Base-by-base conservation (phyloP, 2,797 vertebrate species). In the Sorex maritimensis region DNA sequence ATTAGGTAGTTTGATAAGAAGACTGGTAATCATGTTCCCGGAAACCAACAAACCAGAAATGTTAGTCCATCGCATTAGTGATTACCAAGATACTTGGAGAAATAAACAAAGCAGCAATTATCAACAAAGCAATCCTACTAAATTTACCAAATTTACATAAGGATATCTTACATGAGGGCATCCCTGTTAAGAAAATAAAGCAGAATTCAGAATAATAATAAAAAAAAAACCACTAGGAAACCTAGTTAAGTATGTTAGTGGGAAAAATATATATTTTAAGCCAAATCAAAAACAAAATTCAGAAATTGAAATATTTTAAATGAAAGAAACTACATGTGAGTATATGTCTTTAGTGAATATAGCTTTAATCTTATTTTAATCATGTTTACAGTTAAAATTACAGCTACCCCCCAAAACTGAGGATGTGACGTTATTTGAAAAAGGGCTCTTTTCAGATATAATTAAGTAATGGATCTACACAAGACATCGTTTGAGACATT, bases 11-110 rank as follows among this genome's bases (percentile, higher is more conserved):
- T 14, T 38, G 34, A 55, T 21, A 38, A 46, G n/a, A 17, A 55
- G 52, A 17, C 15, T 12, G 52, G 15, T 17, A 55, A 19, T n/a
- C 72, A 61, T 30, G 14, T 5, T 65, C 61, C 12, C 38, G 14
- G 30, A 86, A 79, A 26, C 46, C 78, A 74, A n/a, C 30, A 67
- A 84, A 82, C 19, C 78, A 83, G n/a, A 49, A 30, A 77, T 73
- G 28, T 65, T 73, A 55, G 69, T 26, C 41, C 73, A 41, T 6
- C 68, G 8, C 26, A 61, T 65, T 65, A 72, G 44, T n/a, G 46
- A 72, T 10, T 65, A 61, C 14, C 41, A 52, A 77, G 67, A 83
- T 26, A 38, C 19, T 75, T 58, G 9, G 14, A 26, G 38, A 58
- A 79, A 86, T 46, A 41, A 61, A 6, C 44, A 68, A 55, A 81